Evolutionary conservation across 2,797 vertebrate species (phyloP).

Genomic region (Malacoraja senta): DNA sequence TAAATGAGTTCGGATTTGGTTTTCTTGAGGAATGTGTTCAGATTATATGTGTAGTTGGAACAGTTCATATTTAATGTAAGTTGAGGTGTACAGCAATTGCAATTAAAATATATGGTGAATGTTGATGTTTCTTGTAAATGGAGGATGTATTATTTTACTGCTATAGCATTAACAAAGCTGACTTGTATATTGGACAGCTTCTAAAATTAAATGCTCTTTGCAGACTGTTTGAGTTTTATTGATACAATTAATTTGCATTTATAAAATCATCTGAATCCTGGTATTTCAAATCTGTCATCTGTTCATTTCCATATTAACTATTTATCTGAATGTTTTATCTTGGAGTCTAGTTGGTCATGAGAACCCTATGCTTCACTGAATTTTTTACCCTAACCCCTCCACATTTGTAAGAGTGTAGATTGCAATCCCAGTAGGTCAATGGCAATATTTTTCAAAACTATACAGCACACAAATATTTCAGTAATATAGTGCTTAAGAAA

Average conservation of each 20-base stretch:
- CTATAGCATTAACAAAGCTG: constrained; percentile 5
- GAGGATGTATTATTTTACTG: background rate
- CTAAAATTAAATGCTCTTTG: constrained; percentile 15
- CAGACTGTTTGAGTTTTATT: background rate
- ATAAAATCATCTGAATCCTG: background rate
- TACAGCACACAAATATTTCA: background rate
- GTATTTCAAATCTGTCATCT: background rate
- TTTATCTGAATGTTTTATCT: background rate
- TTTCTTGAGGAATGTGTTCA: constrained; percentile 3
- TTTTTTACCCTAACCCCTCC: background rate
- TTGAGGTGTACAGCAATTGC: background rate
- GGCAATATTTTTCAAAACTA: background rate
- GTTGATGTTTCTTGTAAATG: background rate
- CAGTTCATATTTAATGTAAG: background rate
- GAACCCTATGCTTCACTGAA: background rate
- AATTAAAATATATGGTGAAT: background rate
- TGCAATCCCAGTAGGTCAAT: background rate
- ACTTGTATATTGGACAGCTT: background rate
- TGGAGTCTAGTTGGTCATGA: background rate
- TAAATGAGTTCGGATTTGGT: background rate
- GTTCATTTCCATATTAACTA: background rate
- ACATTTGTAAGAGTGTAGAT: background rate
- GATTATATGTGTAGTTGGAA: background rate
- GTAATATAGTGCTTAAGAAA: background rate
- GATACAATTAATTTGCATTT: background rate